Evolutionary conservation across 2,797 vertebrate genomes (phyloP).

Genomic region (Sebastes elongatus): DNA sequence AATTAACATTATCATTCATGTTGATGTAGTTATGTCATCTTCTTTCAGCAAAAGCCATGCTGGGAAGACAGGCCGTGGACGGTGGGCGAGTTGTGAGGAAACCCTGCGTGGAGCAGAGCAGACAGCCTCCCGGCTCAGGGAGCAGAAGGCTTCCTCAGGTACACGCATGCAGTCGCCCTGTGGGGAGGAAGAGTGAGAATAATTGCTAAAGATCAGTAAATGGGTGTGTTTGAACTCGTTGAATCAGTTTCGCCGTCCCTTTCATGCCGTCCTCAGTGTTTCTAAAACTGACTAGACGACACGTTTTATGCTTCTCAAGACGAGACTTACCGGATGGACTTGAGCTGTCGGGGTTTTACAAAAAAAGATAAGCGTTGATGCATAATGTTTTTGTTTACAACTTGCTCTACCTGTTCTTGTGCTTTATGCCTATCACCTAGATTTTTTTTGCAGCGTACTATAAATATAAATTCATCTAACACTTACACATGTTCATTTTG

Average conservation of each 20-base stretch:
- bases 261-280: constrained; percentile 17
- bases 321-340: constrained; percentile 37
- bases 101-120: constrained; percentile 74
- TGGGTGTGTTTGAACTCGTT: constrained; percentile 58
- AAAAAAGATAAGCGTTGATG: not conserved
- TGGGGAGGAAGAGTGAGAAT: constrained; percentile 27
- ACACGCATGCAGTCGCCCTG: constrained; percentile 35
- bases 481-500: not conserved
- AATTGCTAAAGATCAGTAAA: constrained; percentile 41
- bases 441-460: not conserved
- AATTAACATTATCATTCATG: not conserved
- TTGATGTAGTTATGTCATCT: not conserved
- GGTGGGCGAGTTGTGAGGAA: constrained; percentile 70
- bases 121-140: constrained; percentile 63
- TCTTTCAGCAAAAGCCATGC: constrained; percentile 47
- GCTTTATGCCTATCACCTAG: not conserved
- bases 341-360: constrained; percentile 16
- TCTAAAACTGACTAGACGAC: not conserved
- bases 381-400: constrained; percentile 14
- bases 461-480: not conserved
- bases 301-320: not conserved
- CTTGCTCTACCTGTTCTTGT: not conserved
- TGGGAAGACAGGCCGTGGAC: constrained; percentile 68
- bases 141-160: constrained; percentile 72
- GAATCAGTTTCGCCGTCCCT: constrained; percentile 28